phyloP scores from a whole-genome alignment of 1,140 invertebrate genomes.

The Drosophila mojavensis region DNA sequence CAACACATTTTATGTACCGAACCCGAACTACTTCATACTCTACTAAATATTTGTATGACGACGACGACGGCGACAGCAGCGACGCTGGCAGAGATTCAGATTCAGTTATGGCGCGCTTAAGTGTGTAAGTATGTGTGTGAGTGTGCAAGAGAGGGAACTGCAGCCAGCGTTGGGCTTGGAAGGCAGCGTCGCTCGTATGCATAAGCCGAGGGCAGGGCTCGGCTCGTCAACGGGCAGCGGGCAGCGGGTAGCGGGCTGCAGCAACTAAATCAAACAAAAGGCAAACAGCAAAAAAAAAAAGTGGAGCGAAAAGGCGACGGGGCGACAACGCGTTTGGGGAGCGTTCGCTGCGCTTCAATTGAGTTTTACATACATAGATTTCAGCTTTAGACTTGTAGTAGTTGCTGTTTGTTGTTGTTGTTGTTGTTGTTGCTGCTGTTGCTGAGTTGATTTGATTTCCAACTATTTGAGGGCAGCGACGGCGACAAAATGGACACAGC shows the following conservation, averaged over 20 bases:
- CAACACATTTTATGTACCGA: slow-evolving; percentile 82
- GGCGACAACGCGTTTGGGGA: slow-evolving; percentile 26
- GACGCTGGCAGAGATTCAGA: slow-evolving; percentile 57
- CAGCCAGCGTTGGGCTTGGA: slow-evolving; percentile 63
- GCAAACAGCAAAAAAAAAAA: slow-evolving; percentile 58
- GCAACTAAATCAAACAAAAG: slow-evolving; percentile 80
- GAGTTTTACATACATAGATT: slow-evolving; percentile 77
- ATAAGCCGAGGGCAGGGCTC: slow-evolving; percentile 25
- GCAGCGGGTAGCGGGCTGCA: slow-evolving; percentile 22
- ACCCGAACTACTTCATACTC: slow-evolving; percentile 83
- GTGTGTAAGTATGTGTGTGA: slow-evolving; percentile 37
- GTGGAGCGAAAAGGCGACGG: slow-evolving; percentile 27
- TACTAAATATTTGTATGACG: slow-evolving; percentile 83
- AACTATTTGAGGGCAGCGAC: slow-evolving; percentile 71
- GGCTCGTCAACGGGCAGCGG: neutral
- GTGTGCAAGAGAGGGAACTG: slow-evolving; percentile 58
- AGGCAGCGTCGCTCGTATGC: slow-evolving; percentile 56
- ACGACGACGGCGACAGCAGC: slow-evolving; percentile 20
- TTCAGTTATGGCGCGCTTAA: slow-evolving; percentile 61
- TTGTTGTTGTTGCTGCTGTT: slow-evolving; percentile 32
- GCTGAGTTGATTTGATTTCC: slow-evolving; percentile 74
- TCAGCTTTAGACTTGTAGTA: slow-evolving; percentile 27
- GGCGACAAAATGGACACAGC: slow-evolving; percentile 72
- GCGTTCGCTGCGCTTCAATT: slow-evolving; percentile 68
- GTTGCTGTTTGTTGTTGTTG: slow-evolving; percentile 13